phyloP scores from a whole-genome alignment of 2,797 vertebrate species.

The Syngnathus acus region DNA sequence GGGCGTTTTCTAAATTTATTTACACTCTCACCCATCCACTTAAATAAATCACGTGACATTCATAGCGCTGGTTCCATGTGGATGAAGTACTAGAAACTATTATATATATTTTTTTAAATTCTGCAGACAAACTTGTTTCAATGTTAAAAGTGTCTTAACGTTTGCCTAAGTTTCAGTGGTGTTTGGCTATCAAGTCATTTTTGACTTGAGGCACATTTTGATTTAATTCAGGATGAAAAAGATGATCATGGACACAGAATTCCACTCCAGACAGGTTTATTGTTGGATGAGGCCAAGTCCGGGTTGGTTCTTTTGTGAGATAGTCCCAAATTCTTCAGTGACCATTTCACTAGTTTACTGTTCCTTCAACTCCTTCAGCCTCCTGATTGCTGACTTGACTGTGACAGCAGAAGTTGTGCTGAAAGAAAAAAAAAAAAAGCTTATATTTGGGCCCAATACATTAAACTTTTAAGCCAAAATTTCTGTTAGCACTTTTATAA shows the following conservation, averaged over 20 bases:
- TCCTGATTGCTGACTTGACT: conserved; percentile 97
- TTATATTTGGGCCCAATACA: not conserved
- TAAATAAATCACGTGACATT: too few relatives aligned
- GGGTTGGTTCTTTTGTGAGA: conserved; percentile 49
- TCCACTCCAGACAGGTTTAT: conserved; percentile 64
- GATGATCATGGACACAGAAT: conserved; percentile 13
- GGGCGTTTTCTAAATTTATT: too few relatives aligned
- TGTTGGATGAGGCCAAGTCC: conserved; percentile 49
- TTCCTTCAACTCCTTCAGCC: conserved; percentile 97
- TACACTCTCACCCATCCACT: too few relatives aligned
- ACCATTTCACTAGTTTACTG: conserved; percentile 73
- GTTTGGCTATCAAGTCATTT: not conserved
- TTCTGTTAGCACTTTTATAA: not conserved
- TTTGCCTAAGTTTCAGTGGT: not conserved
- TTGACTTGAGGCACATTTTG: not conserved
- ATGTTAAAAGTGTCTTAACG: not conserved
- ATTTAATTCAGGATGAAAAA: not conserved
- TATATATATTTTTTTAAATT: not conserved
- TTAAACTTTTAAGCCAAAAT: not conserved
- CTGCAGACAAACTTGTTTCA: not conserved
- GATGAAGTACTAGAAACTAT: not conserved
- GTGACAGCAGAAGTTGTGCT: conserved; percentile 98
- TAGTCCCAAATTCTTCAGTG: conserved; percentile 57
- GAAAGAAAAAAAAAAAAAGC: conserved; percentile 34
- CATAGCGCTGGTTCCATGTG: too few relatives aligned